These are phyloP conservation scores for Enteromius mattozi DNA, from an alignment of 2,797 vertebrate genomes.

Conservation along the genomic window DNA sequence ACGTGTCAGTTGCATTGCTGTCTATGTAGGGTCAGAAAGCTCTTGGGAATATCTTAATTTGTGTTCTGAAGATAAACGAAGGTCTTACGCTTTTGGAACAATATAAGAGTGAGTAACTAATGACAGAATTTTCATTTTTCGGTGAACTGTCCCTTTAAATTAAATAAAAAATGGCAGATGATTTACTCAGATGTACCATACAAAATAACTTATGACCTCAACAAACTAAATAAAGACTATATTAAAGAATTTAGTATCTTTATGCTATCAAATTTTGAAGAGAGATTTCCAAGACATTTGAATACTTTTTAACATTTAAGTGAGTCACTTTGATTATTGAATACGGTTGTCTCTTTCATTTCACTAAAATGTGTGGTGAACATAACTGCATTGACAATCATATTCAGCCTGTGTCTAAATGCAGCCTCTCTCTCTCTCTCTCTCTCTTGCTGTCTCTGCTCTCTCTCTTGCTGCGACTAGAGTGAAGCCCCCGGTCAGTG, in stretches of 20 bases:
- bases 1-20: not conserved
- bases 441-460: not conserved
- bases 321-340: not conserved
- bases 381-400: not conserved
- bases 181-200: not conserved
- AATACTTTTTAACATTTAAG: not conserved
- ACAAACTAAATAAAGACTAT: not conserved
- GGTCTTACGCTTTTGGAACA: not conserved
- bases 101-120: not conserved
- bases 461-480: slow-evolving; percentile 19
- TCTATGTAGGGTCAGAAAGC: not conserved
- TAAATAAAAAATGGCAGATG: not conserved
- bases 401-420: not conserved
- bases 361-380: not conserved
- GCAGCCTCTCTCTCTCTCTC: slow-evolving; percentile 3
- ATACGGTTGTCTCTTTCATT: not conserved
- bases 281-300: not conserved
- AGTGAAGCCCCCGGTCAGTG: slow-evolving; percentile 62
- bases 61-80: not conserved
- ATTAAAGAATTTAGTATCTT: not conserved
- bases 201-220: not conserved
- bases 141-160: not conserved
- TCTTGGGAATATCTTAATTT: not conserved
- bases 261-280: not conserved
- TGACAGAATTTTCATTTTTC: not conserved